Evolutionary conservation across 2,888 invertebrate species (phyloP).

Genomic region (Ischnura elegans): DNA sequence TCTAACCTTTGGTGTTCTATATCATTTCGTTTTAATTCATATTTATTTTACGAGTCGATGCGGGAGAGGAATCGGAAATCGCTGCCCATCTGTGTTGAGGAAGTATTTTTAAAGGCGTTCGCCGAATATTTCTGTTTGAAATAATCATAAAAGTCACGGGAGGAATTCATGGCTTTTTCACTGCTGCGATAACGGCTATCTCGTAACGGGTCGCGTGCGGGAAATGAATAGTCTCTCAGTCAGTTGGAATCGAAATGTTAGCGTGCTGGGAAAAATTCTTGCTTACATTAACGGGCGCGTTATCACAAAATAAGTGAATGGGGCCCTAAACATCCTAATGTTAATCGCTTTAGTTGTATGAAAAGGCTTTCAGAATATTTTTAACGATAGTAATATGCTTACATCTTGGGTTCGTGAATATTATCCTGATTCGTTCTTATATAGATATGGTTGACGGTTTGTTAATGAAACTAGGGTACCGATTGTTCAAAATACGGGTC

Average conservation of each 20-base stretch:
- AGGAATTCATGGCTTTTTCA: not conserved
- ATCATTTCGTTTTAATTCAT: not conserved
- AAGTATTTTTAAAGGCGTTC: not conserved
- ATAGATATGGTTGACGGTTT: no score
- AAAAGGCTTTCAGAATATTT: not conserved
- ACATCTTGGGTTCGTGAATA: not conserved
- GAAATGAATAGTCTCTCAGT: not conserved
- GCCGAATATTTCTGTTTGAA: not conserved
- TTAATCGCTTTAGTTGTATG: not conserved
- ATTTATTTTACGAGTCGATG: not conserved
- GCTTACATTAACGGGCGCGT: not conserved
- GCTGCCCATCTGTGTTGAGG: not conserved
- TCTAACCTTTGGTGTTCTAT: not conserved
- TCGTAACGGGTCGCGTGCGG: conserved; percentile 17
- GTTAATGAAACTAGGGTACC: no score
- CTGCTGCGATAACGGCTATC: not conserved
- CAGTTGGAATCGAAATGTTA: not conserved
- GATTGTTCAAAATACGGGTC: no score
- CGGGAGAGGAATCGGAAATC: not conserved
- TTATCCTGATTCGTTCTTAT: not conserved
- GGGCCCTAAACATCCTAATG: not conserved
- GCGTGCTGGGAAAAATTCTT: not conserved
- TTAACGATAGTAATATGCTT: not conserved
- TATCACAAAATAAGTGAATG: not conserved
- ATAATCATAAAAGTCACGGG: not conserved